phyloP scores from a whole-genome alignment of 2,113 vertebrate genomes.

The Microtus richardsoni region DNA sequence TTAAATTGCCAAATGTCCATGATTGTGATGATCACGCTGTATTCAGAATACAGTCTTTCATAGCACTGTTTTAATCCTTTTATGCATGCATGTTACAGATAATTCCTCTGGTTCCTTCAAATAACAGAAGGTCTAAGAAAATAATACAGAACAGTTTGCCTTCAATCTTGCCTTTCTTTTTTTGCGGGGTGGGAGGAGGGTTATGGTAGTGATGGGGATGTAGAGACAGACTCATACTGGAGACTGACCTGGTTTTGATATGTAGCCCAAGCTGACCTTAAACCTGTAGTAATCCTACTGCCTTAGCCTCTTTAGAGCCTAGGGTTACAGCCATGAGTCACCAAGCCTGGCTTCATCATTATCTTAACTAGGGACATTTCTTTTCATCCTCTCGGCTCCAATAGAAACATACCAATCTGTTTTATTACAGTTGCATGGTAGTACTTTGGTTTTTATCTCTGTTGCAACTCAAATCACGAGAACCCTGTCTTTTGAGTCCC shows the following conservation, averaged over 20 bases:
- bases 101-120: neutral
- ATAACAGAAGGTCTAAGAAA: neutral
- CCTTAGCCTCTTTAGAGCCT: neutral
- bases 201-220: neutral
- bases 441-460: constrained; percentile 41
- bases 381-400: neutral
- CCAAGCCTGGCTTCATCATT: neutral
- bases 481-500: neutral
- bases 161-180: neutral
- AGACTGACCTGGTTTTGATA: neutral
- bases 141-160: neutral
- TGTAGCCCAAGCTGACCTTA: neutral
- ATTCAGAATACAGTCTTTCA: neutral
- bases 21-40: neutral
- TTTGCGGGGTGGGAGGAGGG: neutral
- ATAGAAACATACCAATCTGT: neutral
- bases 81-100: neutral
- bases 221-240: neutral
- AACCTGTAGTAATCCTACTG: neutral
- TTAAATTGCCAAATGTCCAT: neutral
- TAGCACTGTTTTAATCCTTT: neutral
- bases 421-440: neutral
- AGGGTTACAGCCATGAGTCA: neutral
- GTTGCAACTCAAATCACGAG: neutral
- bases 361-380: neutral